Evolutionary conservation across 2,797 vertebrate genomes (phyloP).

Genomic region (Anguilla megastoma): DNA sequence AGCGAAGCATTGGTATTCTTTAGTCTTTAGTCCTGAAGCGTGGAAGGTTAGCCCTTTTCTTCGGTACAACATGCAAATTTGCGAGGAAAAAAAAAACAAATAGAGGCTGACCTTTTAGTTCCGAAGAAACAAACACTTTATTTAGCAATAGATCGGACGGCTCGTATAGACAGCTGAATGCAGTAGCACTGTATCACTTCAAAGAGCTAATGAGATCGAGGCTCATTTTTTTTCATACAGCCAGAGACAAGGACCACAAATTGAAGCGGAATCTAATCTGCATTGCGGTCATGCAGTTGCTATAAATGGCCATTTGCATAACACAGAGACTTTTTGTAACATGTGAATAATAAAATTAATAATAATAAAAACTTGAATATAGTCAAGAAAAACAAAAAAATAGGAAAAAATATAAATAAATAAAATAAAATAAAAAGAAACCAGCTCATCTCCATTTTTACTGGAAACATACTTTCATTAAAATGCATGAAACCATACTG

Average conservation of each 20-base stretch:
- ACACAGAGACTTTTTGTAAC: constrained; percentile 72
- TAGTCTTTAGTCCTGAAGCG: not conserved
- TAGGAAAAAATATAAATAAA: not conserved
- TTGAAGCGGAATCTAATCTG: constrained; percentile 55
- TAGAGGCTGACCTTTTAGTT: not conserved
- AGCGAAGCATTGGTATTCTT: not conserved
- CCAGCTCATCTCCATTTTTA: not conserved
- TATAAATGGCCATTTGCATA: constrained; percentile 73
- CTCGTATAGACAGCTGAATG: not conserved
- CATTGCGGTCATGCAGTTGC: constrained; percentile 67
- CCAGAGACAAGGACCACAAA: not conserved
- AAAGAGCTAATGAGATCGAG: not conserved
- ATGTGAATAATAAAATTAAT: constrained; percentile 51
- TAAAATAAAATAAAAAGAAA: not conserved
- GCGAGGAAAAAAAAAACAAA: not conserved
- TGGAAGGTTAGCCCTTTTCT: not conserved
- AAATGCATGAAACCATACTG: not conserved
- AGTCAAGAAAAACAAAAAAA: not conserved
- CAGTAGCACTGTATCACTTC: not conserved
- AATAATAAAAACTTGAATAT: not conserved
- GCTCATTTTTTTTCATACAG: not conserved
- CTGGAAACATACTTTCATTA: not conserved
- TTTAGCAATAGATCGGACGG: not conserved
- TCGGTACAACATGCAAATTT: not conserved
- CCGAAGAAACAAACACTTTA: not conserved